Percentiles rank a stretch among this genome's conserved stretches.
These are phyloP conservation scores for Dysdera silvatica DNA, from an alignment of 1,140 invertebrate genomes.

Conservation along the genomic window DNA sequence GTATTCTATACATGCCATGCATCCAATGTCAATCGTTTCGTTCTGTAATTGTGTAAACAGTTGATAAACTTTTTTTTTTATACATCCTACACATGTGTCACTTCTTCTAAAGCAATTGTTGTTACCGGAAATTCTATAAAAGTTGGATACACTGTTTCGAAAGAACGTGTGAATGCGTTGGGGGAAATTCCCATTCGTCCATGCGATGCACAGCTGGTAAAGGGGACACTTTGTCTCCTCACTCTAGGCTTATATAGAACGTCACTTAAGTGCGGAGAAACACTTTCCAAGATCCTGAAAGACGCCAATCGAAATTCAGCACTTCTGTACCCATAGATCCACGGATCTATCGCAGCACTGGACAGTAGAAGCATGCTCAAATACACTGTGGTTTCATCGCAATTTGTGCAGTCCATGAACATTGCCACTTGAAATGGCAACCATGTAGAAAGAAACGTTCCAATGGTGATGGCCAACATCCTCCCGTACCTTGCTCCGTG, in stretches of 20 bases:
- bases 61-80: too few species aligned
- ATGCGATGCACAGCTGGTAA: constrained; percentile 41
- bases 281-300: constrained; percentile 50
- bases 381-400: constrained; percentile 51
- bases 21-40: too few species aligned
- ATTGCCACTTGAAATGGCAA: constrained; percentile 55
- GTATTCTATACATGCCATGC: too few species aligned
- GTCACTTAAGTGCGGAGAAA: constrained; percentile 36
- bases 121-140: constrained; percentile 19
- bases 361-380: constrained; percentile 52
- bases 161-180: not conserved
- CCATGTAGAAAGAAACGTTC: constrained; percentile 56
- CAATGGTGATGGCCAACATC: constrained; percentile 56
- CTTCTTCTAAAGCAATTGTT: constrained; percentile 2
- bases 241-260: constrained; percentile 26
- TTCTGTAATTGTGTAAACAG: too few species aligned
- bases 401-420: constrained; percentile 35
- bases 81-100: too few species aligned
- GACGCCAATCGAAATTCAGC: constrained; percentile 56
- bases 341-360: constrained; percentile 56
- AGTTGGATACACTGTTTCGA: constrained; percentile 10
- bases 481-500: constrained; percentile 51
- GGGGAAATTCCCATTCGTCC: constrained; percentile 35
- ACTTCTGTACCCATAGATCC: constrained; percentile 60
- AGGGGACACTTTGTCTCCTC: constrained; percentile 31